Base-by-base conservation (phyloP, 2,113 vertebrate species). In the Nothoprocta perdicaria region DNA sequence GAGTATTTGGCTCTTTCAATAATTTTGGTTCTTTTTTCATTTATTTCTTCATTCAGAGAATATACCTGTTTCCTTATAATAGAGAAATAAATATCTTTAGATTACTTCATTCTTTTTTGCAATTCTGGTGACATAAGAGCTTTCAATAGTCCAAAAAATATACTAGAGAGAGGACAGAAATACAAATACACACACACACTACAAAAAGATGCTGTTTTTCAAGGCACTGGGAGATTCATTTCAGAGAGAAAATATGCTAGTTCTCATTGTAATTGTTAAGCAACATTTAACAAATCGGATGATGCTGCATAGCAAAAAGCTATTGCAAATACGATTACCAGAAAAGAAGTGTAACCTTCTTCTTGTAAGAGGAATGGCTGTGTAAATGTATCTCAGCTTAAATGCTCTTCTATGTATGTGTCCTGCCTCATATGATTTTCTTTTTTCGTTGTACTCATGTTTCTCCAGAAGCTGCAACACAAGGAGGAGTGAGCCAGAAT, bases 401-500 rank as follows among this genome's bases (percentile, higher is more conserved):
- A 80, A 60, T 12, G 7, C 10, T 53, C 10, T 48, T 11, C 24
- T 5, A 3, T 41, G 14, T 6, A 5, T 3, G 2, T 33, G 19
- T 52, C 6, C 17, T 61, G 26, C 3, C 6, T 33, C 27, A 6
- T 2, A 48, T 61, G 14, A 33, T 61, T n/a, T 48, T 46, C 1
- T 55, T 65, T 68, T 10, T 19, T 35, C 1, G 1, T 74, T 78
- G 84, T 78, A 16, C 31, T 87, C 5, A 14, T 2, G 3, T 45
- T 60, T 18, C 26, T 33, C 16, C 80, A 74, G 53, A 35, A 66
- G 57, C 24, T 17, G 17, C 52, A 21, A 12, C 33, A 23, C 5
- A 57, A 50, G 6, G 2, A 0, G 1, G 4, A 55, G 6, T 33
- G 4, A 41, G 3, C 6, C 35, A 40, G 19, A 40, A 65, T 52